Conservation (phyloP, 1,140 invertebrate species). For the Anastrepha ludens region DNA sequence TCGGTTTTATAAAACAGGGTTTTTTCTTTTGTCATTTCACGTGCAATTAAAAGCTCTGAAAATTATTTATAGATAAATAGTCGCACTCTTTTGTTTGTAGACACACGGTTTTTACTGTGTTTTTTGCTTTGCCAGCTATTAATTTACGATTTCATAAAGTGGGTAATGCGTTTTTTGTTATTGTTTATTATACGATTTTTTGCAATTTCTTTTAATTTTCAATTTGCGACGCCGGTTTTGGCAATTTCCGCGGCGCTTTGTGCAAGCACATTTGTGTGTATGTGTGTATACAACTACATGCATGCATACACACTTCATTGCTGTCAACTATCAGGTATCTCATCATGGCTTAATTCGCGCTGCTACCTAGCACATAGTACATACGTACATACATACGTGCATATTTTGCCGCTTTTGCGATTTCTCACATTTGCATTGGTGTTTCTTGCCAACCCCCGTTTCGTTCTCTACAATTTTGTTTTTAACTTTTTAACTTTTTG, state of each 20-base stretch:
- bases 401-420: background rate
- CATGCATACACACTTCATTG: background rate
- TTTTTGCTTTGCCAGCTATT: too few species aligned
- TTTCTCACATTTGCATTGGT: background rate
- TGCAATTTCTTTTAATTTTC: background rate
- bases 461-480: background rate
- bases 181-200: background rate
- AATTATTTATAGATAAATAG: too few species aligned
- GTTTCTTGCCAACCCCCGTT: background rate
- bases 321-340: background rate
- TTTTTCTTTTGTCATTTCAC: too few species aligned
- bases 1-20: too few species aligned
- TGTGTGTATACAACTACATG: background rate
- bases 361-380: background rate
- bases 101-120: too few species aligned
- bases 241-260: background rate
- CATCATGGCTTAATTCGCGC: background rate
- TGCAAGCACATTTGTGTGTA: background rate
- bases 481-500: conserved; percentile 43
- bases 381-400: background rate
- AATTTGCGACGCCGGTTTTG: background rate
- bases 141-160: too few species aligned
- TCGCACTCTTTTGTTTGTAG: too few species aligned
- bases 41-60: too few species aligned
- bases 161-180: background rate